Evolutionary conservation across 2,113 vertebrate species (phyloP), one percentile per base, ranked within the genome.

Genomic region (Indicator indicator): DNA sequence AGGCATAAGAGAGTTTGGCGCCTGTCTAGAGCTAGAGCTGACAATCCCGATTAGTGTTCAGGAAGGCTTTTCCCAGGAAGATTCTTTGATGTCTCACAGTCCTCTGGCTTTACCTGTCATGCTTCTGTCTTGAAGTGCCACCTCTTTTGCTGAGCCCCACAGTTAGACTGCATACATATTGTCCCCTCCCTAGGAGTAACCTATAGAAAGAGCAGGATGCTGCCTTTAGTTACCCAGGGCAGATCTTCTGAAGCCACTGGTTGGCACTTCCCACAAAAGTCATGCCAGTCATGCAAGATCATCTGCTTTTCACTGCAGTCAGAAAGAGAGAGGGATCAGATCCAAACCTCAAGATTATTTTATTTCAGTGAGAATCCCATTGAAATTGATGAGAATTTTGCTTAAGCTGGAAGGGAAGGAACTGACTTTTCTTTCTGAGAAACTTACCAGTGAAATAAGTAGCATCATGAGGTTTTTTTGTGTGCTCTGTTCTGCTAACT

Each of bases 11-110:
- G 21, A 27, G 55, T 63, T 59, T 11, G 28, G 33, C 0, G 4
- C 42, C 77, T 85, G 48, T 83, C 90, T 85, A 74, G 68, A 32
- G 63, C 80, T 71, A 4, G 20, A 79, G 74, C 83, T 87, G 80
- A 75, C 90, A 81, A n/a, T 33, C 63, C 63, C 40, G 70, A 63
- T 90, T 89, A 93, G 83, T 42, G 24, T 7, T 24, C 58, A 48
- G 42, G 52, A 17, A 77, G 32, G 48, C 36, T 95, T 94, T 95
- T 60, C 75, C 72, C 60, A 32, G 56, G 52, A 64, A 46, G 38
- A 60, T 20, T 33, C 69, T 95, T 95, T 76, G 70, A 90, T 92
- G 78, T 68, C 67, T 78, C 85, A 63, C 1, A 1, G 56, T 40
- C 82, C 78, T 85, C 55, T 82, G 67, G 50, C 81, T 88, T 92